These are phyloP conservation scores for Lymantria dispar DNA, from an alignment of 2,888 invertebrate genomes.

Conservation along the genomic window DNA sequence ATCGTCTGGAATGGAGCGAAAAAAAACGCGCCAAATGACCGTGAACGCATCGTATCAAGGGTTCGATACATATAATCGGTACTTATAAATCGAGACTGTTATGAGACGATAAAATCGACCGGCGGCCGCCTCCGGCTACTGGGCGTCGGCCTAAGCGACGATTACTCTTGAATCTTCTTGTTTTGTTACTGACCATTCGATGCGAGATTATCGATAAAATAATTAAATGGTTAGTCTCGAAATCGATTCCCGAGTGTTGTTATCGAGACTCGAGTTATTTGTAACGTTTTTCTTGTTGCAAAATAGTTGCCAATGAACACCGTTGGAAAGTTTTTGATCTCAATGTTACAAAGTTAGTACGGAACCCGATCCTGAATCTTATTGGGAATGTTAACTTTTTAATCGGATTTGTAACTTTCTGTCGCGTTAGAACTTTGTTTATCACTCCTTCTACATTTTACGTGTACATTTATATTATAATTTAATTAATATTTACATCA, in stretches of 20 bases:
- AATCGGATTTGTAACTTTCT: conserved; percentile 32
- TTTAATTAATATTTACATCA: too few species aligned
- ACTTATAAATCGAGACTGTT: conserved; percentile 81
- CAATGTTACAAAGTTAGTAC: conserved; percentile 15
- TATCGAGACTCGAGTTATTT: conserved; percentile 72
- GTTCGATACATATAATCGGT: conserved; percentile 80
- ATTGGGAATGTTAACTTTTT: conserved; percentile 30
- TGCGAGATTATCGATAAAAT: conserved; percentile 82
- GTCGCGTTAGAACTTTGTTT: conserved; percentile 16
- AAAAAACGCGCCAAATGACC: conserved; percentile 70
- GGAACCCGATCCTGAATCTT: conserved; percentile 21
- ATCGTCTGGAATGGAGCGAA: conserved; percentile 48
- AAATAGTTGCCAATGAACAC: conserved; percentile 45
- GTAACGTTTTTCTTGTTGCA: conserved; percentile 69
- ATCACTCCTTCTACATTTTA: neutral
- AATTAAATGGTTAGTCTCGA: conserved; percentile 83
- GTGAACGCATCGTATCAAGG: conserved; percentile 65
- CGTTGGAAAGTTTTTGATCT: conserved; percentile 23
- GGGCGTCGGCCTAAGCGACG: conserved; percentile 79
- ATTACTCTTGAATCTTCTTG: conserved; percentile 74
- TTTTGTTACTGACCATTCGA: conserved; percentile 66
- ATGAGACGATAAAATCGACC: conserved; percentile 79
- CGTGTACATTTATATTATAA: too few species aligned
- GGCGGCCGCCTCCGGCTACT: conserved; percentile 77
- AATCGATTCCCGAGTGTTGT: conserved; percentile 82